Percentiles rank a stretch among this genome's conserved stretches.
Evolutionary conservation across 2,113 vertebrate genomes (phyloP).

Genomic region (Rhea pennata): DNA sequence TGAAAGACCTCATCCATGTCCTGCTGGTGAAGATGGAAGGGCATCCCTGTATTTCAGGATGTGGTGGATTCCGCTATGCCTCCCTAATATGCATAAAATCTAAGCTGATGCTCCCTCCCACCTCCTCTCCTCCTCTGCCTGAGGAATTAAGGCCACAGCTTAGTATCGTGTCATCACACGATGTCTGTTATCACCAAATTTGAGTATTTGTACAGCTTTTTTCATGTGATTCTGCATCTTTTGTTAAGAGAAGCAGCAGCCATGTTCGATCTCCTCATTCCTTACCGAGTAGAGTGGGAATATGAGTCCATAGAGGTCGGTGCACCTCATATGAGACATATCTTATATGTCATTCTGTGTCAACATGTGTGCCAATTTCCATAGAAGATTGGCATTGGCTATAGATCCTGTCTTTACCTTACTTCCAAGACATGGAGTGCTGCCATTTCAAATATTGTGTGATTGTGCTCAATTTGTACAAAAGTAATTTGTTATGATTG

Average conservation of each 20-base stretch:
- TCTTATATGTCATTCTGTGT: neutral
- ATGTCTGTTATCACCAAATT: neutral
- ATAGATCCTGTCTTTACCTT: neutral
- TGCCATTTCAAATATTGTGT: neutral
- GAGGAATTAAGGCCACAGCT: neutral
- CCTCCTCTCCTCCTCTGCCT: neutral
- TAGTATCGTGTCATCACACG: neutral
- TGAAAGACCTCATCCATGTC: neutral
- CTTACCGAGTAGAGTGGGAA: neutral
- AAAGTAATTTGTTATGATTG: conserved; percentile 53
- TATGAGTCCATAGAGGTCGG: accelerated
- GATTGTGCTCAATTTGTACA: conserved; percentile 30
- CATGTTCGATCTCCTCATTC: neutral
- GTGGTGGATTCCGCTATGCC: neutral
- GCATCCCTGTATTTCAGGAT: neutral
- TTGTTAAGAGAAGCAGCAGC: neutral
- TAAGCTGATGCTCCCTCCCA: neutral
- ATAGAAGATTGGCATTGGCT: accelerated
- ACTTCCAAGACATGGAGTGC: neutral
- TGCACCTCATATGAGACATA: accelerated
- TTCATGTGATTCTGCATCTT: neutral
- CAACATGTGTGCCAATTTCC: accelerated
- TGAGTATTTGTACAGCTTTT: neutral
- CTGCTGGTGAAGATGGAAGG: neutral
- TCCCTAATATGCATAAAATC: no score